phyloP scores from a whole-genome alignment of 1,140 invertebrate species.

The Caerostris darwini region DNA sequence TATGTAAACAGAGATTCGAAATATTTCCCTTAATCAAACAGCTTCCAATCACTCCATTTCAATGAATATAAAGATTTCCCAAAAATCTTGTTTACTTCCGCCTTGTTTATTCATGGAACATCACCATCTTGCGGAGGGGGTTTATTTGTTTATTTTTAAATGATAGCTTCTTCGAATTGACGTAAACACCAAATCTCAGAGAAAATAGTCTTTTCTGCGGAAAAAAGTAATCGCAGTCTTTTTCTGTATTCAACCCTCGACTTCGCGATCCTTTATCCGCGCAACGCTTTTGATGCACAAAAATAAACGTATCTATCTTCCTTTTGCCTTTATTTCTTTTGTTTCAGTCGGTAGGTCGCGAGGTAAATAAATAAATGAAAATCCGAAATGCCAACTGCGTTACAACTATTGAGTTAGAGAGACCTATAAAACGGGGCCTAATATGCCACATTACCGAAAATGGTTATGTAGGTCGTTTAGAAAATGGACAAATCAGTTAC shows the following conservation, averaged over 20 bases:
- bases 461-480: slow-evolving; percentile 76
- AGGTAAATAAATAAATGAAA: slow-evolving; percentile 58
- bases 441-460: slow-evolving; percentile 76
- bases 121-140: neutral
- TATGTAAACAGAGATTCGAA: no score
- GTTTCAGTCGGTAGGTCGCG: neutral
- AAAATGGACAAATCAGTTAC: slow-evolving; percentile 77
- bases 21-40: no score
- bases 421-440: slow-evolving; percentile 61
- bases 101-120: neutral
- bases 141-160: neutral
- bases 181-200: neutral
- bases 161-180: neutral
- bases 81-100: neutral
- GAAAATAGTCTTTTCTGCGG: neutral
- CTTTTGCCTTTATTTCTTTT: neutral
- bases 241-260: neutral
- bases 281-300: neutral
- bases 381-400: slow-evolving; percentile 58
- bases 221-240: neutral
- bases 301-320: neutral
- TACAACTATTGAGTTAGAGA: slow-evolving; percentile 38
- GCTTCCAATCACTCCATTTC: neutral
- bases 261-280: neutral
- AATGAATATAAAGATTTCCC: neutral